Evolutionary conservation across 2,797 vertebrate genomes (phyloP), one percentile per base, ranked within the genome.

Genomic region (Coranthus polyacanthus): DNA sequence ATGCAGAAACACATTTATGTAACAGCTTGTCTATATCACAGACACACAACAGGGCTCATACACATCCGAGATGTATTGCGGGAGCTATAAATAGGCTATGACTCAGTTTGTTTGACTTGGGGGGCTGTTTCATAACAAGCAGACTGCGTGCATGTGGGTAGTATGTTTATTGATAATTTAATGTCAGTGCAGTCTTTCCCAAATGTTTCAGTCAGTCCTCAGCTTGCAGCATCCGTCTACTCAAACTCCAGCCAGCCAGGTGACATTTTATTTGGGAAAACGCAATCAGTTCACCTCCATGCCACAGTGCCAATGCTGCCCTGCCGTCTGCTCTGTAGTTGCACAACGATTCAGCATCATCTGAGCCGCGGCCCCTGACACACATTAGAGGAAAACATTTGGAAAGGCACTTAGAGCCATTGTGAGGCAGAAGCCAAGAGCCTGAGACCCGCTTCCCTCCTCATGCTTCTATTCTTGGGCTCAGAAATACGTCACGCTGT

Each of bases 391-490:
- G 38, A 52, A 61, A 76, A 67, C 73, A 67, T 78, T 59, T 56
- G 52, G 43, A 71, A 62, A 72, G 41, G 44, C 46, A 46, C 50
- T 65, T 72, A 52, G 70, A 75, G 55, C 43, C 18, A 34, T 43
- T 71, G 66, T 65, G 61, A 83, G 64, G 47, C 34, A 75, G 53
- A 70, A 72, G 70, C 79, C 69, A 63, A 62, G 57, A 82, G 74
- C 65, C 75, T 74, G 69, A 73, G 81, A 83, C 74, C 79, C 51
- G 29, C 71, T 79, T 87, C 74, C 62, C 84, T 86, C 82, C 73
- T 71, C 77, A 64, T 73, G 78, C 46, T 82, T 82, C 93, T 94
- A 94, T 93, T 93, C 82, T 84, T 86, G 88, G 90, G 70, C 78
- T 56, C 53, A 49, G 17, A 84, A 77, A 80, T 80, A 88, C 89